phyloP scores from a whole-genome alignment of 2,888 invertebrate species.

The Nemapogon koenigi region DNA sequence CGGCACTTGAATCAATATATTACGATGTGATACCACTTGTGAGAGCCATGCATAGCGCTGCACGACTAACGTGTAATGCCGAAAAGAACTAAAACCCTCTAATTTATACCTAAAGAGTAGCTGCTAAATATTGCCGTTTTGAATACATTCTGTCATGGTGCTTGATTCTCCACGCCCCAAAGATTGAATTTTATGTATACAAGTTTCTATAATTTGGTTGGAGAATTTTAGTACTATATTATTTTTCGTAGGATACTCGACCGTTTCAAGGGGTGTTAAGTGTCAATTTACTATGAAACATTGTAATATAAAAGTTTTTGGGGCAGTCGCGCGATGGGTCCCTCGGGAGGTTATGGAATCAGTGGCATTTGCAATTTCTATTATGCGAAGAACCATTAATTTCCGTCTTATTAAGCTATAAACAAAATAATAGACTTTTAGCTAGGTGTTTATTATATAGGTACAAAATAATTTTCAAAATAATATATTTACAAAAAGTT shows the following conservation, averaged over 20 bases:
- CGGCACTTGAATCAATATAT: conserved; percentile 24
- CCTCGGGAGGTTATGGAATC: conserved; percentile 68
- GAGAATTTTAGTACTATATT: conserved; percentile 13
- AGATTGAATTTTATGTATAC: conserved; percentile 60
- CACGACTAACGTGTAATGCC: conserved; percentile 42
- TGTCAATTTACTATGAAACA: neutral
- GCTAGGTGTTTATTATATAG: conserved; percentile 17
- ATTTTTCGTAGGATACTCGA: no score
- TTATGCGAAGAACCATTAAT: conserved; percentile 64
- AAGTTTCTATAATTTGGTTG: conserved; percentile 31
- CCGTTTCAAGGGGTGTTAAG: conserved; percentile 1
- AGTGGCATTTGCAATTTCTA: conserved; percentile 73
- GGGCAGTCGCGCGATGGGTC: conserved; percentile 60
- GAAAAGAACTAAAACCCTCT: conserved; percentile 37
- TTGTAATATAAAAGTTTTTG: conserved; percentile 27
- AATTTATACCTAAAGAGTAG: conserved; percentile 55
- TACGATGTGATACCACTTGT: no score
- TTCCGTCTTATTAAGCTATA: conserved; percentile 59
- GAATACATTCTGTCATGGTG: conserved; percentile 62
- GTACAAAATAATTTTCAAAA: neutral
- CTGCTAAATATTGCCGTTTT: conserved; percentile 55
- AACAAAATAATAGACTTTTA: conserved; percentile 47
- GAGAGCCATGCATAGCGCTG: no score
- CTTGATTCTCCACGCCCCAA: conserved; percentile 64
- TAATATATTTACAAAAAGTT: neutral